phyloP scores from a whole-genome alignment of 2,113 vertebrate species.

The Dolichotis patagonum region DNA sequence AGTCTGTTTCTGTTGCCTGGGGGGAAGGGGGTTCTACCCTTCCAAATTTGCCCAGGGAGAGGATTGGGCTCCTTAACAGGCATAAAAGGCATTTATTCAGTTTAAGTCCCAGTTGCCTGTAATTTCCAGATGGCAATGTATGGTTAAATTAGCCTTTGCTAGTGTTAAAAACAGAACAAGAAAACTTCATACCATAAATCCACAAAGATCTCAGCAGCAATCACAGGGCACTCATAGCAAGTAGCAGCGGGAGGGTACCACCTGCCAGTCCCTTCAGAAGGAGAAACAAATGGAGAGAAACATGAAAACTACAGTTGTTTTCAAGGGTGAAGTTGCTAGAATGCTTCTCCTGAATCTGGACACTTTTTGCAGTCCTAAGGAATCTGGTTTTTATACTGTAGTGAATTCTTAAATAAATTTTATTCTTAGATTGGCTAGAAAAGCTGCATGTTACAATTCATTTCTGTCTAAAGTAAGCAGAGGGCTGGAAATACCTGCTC shows the following conservation, averaged over 20 bases:
- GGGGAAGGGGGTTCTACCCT: background rate
- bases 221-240: background rate
- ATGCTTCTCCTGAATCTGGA: constrained; percentile 25
- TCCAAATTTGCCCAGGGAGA: background rate
- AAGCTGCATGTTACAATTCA: background rate
- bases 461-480: constrained; percentile 61
- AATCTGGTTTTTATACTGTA: background rate
- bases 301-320: background rate
- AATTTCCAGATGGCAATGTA: constrained; percentile 37
- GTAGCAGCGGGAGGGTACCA: background rate
- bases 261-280: background rate
- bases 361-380: background rate
- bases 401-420: constrained; percentile 21
- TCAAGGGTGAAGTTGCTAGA: background rate
- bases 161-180: background rate
- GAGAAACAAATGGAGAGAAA: background rate
- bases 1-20: background rate
- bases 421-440: constrained; percentile 56
- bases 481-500: constrained; percentile 21
- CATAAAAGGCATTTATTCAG: background rate
- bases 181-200: background rate
- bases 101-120: background rate
- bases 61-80: background rate
- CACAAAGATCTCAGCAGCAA: background rate
- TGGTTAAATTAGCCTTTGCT: constrained; percentile 31